Conservation (phyloP, 2,888 invertebrate species). For the Macaria liturata region DNA sequence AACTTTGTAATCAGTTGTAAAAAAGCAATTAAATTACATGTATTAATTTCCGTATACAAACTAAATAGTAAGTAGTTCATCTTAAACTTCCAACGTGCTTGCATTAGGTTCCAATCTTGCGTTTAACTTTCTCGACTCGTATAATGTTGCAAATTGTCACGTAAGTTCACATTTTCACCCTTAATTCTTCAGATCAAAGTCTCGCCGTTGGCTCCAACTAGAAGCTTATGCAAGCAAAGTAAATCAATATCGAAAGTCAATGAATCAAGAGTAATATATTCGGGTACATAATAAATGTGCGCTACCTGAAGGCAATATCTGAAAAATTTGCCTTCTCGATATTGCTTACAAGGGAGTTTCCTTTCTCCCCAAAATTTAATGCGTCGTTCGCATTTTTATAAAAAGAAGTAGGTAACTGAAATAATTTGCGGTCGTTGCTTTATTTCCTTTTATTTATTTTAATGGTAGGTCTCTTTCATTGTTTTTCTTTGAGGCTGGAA, state of each 20-base stretch:
- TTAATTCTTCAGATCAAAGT: constrained; percentile 66
- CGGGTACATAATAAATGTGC: constrained; percentile 84
- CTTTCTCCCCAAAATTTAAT: constrained; percentile 84
- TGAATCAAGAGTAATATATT: constrained; percentile 84
- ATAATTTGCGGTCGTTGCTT: constrained; percentile 81
- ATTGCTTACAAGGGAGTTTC: constrained; percentile 84
- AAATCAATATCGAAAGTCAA: constrained; percentile 83
- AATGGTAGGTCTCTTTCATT: constrained; percentile 79
- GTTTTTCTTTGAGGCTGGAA: constrained; percentile 69
- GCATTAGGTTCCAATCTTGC: constrained; percentile 40
- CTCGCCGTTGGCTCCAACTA: constrained; percentile 60
- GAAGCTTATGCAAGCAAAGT: constrained; percentile 81
- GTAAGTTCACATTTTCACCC: constrained; percentile 46
- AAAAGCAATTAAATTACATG: too few relatives aligned
- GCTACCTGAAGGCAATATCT: constrained; percentile 84
- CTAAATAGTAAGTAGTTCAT: too few relatives aligned
- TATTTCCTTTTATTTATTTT: constrained; percentile 83
- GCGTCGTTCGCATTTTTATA: constrained; percentile 83
- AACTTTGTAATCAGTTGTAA: too few relatives aligned
- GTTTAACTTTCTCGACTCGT: constrained; percentile 37
- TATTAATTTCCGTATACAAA: too few relatives aligned
- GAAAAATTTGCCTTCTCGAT: constrained; percentile 84
- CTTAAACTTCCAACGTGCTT: constrained; percentile 21
- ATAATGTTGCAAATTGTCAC: constrained; percentile 43
- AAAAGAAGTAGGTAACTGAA: constrained; percentile 83